These are phyloP conservation scores for Athene noctua DNA, from an alignment of 2,113 vertebrate species.

Conservation along the genomic window DNA sequence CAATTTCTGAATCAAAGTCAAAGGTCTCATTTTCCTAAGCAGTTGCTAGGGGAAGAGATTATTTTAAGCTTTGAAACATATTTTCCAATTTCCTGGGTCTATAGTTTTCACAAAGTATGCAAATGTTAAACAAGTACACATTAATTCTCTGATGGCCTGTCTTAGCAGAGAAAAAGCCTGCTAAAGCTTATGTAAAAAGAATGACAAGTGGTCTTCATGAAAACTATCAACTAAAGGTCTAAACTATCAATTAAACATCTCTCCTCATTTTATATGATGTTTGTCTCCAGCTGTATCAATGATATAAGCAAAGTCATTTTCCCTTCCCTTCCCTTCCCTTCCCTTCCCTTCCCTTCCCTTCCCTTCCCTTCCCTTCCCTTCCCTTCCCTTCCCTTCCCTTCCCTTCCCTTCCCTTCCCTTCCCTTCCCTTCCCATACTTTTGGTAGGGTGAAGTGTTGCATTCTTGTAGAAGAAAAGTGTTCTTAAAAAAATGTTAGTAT, in stretches of 20 bases:
- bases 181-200: background rate
- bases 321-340: background rate
- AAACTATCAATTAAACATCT: background rate
- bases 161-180: background rate
- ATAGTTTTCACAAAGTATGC: background rate
- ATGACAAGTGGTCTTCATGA: background rate
- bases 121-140: slow-evolving; percentile 34
- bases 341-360: no score
- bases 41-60: slow-evolving; percentile 32
- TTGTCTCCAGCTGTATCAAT: background rate
- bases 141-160: background rate
- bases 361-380: background rate
- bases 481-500: background rate
- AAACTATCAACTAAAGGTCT: background rate
- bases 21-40: slow-evolving; percentile 25
- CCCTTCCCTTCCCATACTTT: background rate
- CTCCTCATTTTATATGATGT: background rate
- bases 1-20: slow-evolving; percentile 31
- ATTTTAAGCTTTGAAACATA: slow-evolving; percentile 26
- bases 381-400: no score
- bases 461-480: background rate
- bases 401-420: background rate
- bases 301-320: background rate
- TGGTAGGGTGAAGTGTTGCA: background rate
- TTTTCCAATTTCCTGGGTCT: slow-evolving; percentile 22